A percentile compares a stretch with the other conserved stretches of the same genome.
phyloP scores from a whole-genome alignment of 2,797 vertebrate species.

The Acanthurus lineatus region DNA sequence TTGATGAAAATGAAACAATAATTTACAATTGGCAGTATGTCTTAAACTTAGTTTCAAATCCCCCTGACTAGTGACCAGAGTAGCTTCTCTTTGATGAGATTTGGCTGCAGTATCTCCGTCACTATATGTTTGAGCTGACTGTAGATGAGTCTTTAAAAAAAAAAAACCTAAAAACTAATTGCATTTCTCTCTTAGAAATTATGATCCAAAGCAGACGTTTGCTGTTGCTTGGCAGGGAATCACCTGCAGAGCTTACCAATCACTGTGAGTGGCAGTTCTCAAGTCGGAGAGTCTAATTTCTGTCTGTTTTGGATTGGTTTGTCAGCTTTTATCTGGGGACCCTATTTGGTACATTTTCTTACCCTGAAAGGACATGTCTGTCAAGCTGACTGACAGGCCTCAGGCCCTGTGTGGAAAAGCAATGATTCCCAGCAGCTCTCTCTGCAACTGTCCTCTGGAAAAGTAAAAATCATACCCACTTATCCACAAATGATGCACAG shows the following conservation, averaged over 20 bases:
- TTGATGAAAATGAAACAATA: background rate
- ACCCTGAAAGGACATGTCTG: conserved; percentile 79
- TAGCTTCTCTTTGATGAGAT: background rate
- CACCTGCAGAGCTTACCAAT: conserved; percentile 75
- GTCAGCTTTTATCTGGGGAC: conserved; percentile 81
- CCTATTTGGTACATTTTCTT: conserved; percentile 72
- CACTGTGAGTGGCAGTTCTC: conserved; percentile 80
- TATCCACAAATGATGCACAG: conserved; percentile 53
- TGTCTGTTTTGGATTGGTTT: conserved; percentile 80
- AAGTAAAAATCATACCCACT: conserved; percentile 56
- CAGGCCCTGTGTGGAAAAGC: conserved; percentile 65
- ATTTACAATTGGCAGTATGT: conserved; percentile 6
- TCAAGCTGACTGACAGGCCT: conserved; percentile 84
- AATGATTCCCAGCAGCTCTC: conserved; percentile 59
- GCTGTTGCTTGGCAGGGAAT: conserved; percentile 55
- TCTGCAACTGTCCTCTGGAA: conserved; percentile 62
- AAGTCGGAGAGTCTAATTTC: conserved; percentile 78
- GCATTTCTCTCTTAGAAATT: conserved; percentile 42
- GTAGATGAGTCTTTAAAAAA: conserved; percentile 26
- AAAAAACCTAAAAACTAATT: conserved; percentile 22
- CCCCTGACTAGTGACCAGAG: conserved; percentile 1
- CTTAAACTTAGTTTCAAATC: background rate
- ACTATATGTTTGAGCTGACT: conserved; percentile 3
- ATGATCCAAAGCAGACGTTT: conserved; percentile 51
- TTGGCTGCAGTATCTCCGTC: background rate